These are phyloP conservation scores for Ictalurus punctatus DNA, from an alignment of 2,113 vertebrate genomes.

Conservation along the genomic window DNA sequence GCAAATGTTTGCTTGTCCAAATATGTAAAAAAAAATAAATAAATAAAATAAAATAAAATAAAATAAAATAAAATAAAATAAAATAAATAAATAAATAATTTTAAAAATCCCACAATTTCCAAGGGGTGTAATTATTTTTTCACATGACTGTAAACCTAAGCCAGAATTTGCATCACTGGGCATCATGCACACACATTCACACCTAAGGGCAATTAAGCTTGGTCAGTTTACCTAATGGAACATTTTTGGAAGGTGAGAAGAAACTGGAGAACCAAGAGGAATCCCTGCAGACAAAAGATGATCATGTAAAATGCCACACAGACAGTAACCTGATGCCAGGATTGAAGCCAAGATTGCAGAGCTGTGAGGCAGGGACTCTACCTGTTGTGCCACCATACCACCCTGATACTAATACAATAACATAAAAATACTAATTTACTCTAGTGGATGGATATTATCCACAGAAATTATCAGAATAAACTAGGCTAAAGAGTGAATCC, in stretches of 20 bases:
- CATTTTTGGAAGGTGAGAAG: not conserved
- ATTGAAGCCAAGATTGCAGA: not conserved
- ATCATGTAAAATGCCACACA: not conserved
- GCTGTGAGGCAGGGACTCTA: not conserved
- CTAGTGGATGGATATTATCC: slow-evolving; percentile 3
- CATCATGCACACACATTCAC: not conserved
- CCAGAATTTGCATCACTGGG: not conserved
- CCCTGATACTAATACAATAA: not conserved
- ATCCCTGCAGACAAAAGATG: too few relatives aligned
- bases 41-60: too few relatives aligned
- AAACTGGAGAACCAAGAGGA: not conserved
- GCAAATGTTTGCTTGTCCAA: too few relatives aligned
- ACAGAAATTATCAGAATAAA: not conserved
- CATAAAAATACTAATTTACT: slow-evolving; percentile 14
- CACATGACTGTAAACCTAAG: not conserved
- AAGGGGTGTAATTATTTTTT: too few relatives aligned
- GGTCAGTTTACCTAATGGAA: not conserved
- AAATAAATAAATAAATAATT: too few relatives aligned
- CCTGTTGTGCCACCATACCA: not conserved
- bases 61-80: too few relatives aligned
- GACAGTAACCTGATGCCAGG: not conserved
- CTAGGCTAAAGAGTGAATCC: slow-evolving; percentile 15
- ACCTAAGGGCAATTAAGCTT: not conserved
- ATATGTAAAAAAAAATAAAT: too few relatives aligned
- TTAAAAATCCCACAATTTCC: too few relatives aligned